These are phyloP conservation scores for Clamator glandarius DNA, from an alignment of 2,797 vertebrate genomes.

Conservation along the genomic window DNA sequence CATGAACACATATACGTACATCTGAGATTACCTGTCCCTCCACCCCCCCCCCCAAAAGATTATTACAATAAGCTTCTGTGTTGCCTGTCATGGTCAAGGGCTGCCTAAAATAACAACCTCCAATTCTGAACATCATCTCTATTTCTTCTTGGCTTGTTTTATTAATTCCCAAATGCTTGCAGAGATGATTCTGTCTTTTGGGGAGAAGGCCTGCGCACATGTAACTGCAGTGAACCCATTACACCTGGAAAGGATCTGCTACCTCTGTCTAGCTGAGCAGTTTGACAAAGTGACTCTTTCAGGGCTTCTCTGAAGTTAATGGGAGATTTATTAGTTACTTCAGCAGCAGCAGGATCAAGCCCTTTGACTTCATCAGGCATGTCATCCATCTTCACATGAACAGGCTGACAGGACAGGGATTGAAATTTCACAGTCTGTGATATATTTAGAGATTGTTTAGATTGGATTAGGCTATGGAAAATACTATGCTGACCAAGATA, in stretches of 20 bases:
- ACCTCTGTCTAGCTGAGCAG: neutral
- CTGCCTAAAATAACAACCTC: neutral
- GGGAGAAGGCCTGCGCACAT: neutral
- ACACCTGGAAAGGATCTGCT: neutral
- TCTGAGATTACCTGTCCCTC: neutral
- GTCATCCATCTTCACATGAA: slow-evolving; percentile 21
- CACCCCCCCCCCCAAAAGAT: neutral
- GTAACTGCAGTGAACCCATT: neutral
- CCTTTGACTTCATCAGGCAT: neutral
- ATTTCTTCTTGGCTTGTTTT: neutral
- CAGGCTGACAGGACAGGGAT: slow-evolving; percentile 35
- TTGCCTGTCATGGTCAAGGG: neutral
- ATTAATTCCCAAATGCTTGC: neutral
- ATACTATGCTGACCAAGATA: slow-evolving; percentile 50
- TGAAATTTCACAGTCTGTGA: slow-evolving; percentile 63
- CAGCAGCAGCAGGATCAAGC: neutral
- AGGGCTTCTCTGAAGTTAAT: neutral
- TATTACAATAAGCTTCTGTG: neutral
- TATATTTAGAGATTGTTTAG: slow-evolving; percentile 61
- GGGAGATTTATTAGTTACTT: neutral
- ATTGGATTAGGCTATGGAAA: slow-evolving; percentile 32
- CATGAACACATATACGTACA: neutral
- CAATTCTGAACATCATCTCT: neutral
- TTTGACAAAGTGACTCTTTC: neutral
- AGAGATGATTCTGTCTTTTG: neutral